phyloP scores from a whole-genome alignment of 2,797 vertebrate species.

The Myripristis jacobus region DNA sequence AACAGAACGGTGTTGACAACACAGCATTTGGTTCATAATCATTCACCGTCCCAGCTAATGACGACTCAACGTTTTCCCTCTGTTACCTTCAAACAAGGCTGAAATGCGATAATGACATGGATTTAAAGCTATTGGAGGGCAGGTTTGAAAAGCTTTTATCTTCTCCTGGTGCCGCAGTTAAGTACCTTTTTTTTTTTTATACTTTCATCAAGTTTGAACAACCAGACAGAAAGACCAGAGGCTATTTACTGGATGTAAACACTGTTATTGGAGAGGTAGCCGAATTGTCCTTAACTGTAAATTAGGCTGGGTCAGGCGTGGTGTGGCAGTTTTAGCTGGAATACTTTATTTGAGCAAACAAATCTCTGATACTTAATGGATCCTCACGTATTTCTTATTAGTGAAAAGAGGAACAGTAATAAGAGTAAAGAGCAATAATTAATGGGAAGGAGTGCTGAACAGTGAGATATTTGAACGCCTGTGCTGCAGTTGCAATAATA shows the following conservation, averaged over 20 bases:
- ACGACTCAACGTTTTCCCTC: slow-evolving; percentile 5
- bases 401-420: no score
- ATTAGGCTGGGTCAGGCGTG: not conserved
- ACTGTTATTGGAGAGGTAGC: not conserved
- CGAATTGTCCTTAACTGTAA: not conserved
- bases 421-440: no score
- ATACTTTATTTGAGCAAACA: no score
- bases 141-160: slow-evolving; percentile 16
- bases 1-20: no score
- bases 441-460: no score
- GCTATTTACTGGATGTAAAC: not conserved
- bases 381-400: no score
- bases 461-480: no score
- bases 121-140: slow-evolving; percentile 1
- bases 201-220: slow-evolving; percentile 1
- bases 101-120: not conserved
- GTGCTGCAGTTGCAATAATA: no score
- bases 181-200: slow-evolving; percentile 3
- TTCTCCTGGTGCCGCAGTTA: slow-evolving; percentile 7
- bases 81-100: not conserved
- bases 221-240: not conserved
- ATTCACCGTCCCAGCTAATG: not conserved
- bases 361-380: no score
- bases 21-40: no score
- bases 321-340: no score